These are phyloP conservation scores for Acronicta alni DNA, from an alignment of 2,888 invertebrate genomes.

Conservation along the genomic window DNA sequence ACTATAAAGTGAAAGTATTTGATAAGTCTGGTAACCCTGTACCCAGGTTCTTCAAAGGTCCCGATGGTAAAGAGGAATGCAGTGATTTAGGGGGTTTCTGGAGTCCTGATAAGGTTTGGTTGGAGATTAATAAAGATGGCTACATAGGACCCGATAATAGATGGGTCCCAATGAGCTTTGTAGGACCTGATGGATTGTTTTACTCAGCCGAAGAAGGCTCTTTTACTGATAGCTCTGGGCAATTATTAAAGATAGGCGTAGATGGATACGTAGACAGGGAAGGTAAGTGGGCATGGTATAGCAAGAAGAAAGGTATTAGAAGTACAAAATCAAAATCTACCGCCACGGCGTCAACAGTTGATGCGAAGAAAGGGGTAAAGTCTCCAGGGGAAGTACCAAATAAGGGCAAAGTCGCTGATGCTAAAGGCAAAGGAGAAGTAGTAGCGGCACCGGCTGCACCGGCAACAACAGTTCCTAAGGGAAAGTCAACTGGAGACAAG, in stretches of 20 bases:
- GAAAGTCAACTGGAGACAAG: slow-evolving; percentile 54
- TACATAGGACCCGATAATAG: slow-evolving; percentile 82
- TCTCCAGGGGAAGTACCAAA: slow-evolving; percentile 10
- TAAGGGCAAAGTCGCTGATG: slow-evolving; percentile 44
- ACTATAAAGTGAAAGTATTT: slow-evolving; percentile 81
- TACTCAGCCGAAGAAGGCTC: slow-evolving; percentile 81
- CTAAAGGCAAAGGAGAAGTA: slow-evolving; percentile 15
- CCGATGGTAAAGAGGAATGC: slow-evolving; percentile 81
- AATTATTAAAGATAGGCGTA: slow-evolving; percentile 74
- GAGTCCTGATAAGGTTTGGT: slow-evolving; percentile 74
- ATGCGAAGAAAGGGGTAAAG: slow-evolving; percentile 51
- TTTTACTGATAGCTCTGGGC: slow-evolving; percentile 73
- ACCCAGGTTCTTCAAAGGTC: slow-evolving; percentile 80
- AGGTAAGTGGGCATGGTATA: slow-evolving; percentile 80
- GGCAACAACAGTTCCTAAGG: neutral
- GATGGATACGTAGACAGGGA: slow-evolving; percentile 84
- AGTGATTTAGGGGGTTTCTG: slow-evolving; percentile 86
- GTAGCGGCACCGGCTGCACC: neutral
- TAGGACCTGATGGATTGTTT: slow-evolving; percentile 80
- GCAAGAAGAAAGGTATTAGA: slow-evolving; percentile 51
- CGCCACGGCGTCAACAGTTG: slow-evolving; percentile 53
- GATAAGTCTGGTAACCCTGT: slow-evolving; percentile 82
- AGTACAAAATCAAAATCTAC: slow-evolving; percentile 61
- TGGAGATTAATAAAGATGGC: slow-evolving; percentile 84
- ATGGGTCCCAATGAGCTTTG: slow-evolving; percentile 82